phyloP scores from a whole-genome alignment of 2,888 invertebrate species.

The Scaptodrosophila latifasciaeformis region DNA sequence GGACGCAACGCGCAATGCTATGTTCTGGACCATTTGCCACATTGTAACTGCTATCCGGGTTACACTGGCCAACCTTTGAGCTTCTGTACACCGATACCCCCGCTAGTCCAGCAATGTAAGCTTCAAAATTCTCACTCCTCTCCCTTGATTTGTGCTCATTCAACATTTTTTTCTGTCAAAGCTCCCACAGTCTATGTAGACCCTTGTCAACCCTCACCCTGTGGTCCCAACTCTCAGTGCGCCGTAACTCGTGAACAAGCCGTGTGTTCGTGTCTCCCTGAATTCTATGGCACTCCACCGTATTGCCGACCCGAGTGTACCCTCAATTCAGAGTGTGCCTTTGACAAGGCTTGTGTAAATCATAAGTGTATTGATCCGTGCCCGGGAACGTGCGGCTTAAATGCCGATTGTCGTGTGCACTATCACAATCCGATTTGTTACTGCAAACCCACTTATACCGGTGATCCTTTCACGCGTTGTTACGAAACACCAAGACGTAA shows the following conservation, averaged over 20 bases:
- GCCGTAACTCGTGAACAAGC: constrained; percentile 77
- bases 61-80: constrained; percentile 84
- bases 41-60: constrained; percentile 81
- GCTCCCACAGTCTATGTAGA: constrained; percentile 35
- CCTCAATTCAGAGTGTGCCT: constrained; percentile 80
- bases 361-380: constrained; percentile 83
- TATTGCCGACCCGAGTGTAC: constrained; percentile 86
- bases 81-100: constrained; percentile 77
- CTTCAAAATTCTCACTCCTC: not conserved
- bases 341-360: constrained; percentile 80
- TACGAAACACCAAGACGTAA: constrained; percentile 63
- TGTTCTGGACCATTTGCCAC: constrained; percentile 85
- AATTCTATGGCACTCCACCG: constrained; percentile 84
- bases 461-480: constrained; percentile 82
- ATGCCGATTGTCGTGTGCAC: constrained; percentile 80
- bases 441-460: constrained; percentile 78
- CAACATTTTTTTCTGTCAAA: constrained; percentile 4
- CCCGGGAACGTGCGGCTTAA: constrained; percentile 78
- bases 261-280: constrained; percentile 82
- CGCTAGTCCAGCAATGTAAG: constrained; percentile 77
- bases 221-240: constrained; percentile 80
- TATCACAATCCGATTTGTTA: constrained; percentile 82
- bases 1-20: constrained; percentile 84
- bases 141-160: constrained; percentile 6
- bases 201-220: constrained; percentile 80